A percentile compares a stretch with the other conserved stretches of the same genome.
Evolutionary conservation across 2,113 vertebrate genomes (phyloP).

Genomic region (Potamarius usumacintae): DNA sequence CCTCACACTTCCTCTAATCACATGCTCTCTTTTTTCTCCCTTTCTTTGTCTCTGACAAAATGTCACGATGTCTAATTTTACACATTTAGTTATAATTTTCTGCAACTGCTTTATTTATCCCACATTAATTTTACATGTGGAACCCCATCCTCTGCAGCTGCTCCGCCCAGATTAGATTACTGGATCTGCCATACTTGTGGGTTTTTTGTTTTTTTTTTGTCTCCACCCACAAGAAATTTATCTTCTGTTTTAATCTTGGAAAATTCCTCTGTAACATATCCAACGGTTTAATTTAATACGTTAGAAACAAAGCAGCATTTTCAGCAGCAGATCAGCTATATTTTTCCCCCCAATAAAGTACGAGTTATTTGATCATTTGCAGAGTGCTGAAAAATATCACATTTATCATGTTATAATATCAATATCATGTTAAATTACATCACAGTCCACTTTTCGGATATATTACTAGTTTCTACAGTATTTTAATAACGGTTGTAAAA

Average conservation of each 20-base stretch:
- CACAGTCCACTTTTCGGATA: no score
- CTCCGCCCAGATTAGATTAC: not conserved
- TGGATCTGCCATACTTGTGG: not conserved
- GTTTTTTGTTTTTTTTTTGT: not conserved
- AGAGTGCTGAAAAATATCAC: no score
- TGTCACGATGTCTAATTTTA: not conserved
- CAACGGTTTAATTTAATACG: not conserved
- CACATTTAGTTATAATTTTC: not conserved
- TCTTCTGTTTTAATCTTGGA: not conserved
- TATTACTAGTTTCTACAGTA: not conserved
- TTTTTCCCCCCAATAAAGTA: not conserved
- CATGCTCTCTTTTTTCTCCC: not conserved
- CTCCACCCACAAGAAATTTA: not conserved
- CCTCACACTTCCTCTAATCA: conserved; percentile 1
- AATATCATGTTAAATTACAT: not conserved
- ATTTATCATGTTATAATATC: not conserved
- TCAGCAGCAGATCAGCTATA: no score
- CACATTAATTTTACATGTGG: not conserved
- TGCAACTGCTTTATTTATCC: not conserved
- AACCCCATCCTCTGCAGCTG: not conserved
- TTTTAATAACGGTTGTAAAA: not conserved
- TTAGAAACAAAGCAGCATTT: not conserved
- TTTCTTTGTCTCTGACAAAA: not conserved
- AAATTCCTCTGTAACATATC: not conserved
- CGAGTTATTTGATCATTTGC: not conserved